Evolutionary conservation across 2,113 vertebrate species (phyloP), one percentile per base, ranked within the genome.

Genomic region (Promerops cafer): DNA sequence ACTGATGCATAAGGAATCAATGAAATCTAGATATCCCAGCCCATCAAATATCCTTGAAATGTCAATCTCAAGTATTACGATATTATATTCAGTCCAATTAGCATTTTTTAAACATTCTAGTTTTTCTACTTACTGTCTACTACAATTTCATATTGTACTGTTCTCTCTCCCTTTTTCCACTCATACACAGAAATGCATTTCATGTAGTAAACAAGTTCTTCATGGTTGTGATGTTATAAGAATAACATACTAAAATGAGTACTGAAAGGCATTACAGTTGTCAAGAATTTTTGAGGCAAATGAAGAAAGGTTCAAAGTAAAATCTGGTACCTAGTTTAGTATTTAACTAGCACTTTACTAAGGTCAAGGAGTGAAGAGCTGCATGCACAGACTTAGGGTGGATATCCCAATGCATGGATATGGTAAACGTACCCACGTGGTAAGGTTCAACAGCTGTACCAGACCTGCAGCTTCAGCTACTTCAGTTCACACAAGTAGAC

Each of bases 21-120:
- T 35, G 21, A 89, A 83, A 69, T 72, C 13, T 63, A 52, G 23
- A 22, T 53, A 71, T 22, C 23, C 6, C 45, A 54, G 26, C 7
- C 35, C 39, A 61, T 27, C 20, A 56, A 65, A 16, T 23, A 47
- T 42, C 16, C 30, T 85, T 54, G 23, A 91, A 87, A 83, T 17
- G 3, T 80, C 72, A 69, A 6, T 20, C 21, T 26, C 26, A 65
- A 66, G 8, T 28, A 44, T 31, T 44, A 30, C 16, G 4, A 54
- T 47, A 40, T 10, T 57, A 40, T 64, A 64, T 60, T 50, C 57
- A 57, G 8, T 78, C 26, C n/a, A 87, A 59, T 31, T 63, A 68
- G 7, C 1, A 24, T 12, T 53, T 74, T 53, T 1, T 3, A 1
- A 0, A 35, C 5, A 22, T n/a, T 52, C 89, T 44, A 1, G 0